A percentile compares a stretch with the other conserved stretches of the same genome.
Conservation (phyloP, 92 coral and sea anemone species). For the Bergia puertoricense region DNA sequence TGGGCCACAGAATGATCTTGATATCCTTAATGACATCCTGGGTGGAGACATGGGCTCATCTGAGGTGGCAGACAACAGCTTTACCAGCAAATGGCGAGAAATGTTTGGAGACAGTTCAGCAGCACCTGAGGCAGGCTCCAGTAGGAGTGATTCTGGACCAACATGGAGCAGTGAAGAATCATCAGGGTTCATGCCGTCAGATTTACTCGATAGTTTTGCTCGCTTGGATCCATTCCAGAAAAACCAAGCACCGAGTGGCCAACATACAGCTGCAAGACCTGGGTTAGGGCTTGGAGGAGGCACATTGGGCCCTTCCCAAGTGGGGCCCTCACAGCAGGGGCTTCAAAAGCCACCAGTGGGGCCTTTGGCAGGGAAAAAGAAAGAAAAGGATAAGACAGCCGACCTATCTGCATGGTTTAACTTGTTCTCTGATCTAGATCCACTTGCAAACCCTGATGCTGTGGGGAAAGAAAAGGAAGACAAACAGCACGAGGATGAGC, state of each 20-base stretch:
- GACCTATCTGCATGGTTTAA: slow-evolving; percentile 97
- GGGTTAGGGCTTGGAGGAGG: slow-evolving; percentile 27
- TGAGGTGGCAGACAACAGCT: slow-evolving; percentile 71
- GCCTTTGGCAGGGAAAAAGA: slow-evolving; percentile 23
- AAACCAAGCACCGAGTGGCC: slow-evolving; percentile 19
- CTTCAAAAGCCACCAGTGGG: slow-evolving; percentile 28
- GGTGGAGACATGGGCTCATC: slow-evolving; percentile 56
- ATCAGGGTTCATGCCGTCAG: slow-evolving; percentile 86
- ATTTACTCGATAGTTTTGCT: slow-evolving; percentile 87
- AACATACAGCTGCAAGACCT: background rate
- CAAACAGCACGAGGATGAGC: slow-evolving; percentile 81
- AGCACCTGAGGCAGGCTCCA: slow-evolving; percentile 40
- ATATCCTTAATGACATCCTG: slow-evolving; percentile 75
- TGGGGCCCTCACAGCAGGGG: slow-evolving; percentile 7
- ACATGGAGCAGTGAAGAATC: slow-evolving; percentile 61
- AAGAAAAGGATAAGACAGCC: slow-evolving; percentile 62
- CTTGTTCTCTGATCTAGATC: slow-evolving; percentile 96
- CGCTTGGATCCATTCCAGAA: slow-evolving; percentile 77
- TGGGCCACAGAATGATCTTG: slow-evolving; percentile 66
- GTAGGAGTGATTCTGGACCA: slow-evolving; percentile 41
- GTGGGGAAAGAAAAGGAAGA: slow-evolving; percentile 87
- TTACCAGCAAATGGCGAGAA: slow-evolving; percentile 91
- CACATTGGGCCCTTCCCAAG: slow-evolving; percentile 14
- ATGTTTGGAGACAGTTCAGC: slow-evolving; percentile 82
- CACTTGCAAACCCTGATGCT: slow-evolving; percentile 97